Percentiles rank a stretch among this genome's conserved stretches.
phyloP scores from a whole-genome alignment of 64 coral and sea anemone genomes.

The Porites australiensis region DNA sequence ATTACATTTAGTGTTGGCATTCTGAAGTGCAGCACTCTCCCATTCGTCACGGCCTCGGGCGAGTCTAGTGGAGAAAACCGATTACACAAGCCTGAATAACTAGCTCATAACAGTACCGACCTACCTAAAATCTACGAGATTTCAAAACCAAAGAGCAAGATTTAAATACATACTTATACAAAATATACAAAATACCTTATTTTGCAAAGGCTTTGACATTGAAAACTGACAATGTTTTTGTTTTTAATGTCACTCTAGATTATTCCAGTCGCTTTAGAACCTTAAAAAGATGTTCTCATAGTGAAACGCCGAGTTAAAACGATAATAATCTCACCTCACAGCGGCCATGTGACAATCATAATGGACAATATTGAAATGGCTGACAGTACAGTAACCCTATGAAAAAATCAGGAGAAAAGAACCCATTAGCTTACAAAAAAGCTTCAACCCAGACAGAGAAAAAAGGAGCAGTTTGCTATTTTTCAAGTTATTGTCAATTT shows the following conservation, averaged over 20 bases:
- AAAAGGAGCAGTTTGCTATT: not conserved
- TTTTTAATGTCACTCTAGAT: no score
- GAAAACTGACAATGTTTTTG: no score
- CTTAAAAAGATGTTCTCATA: no score
- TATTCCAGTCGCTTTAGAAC: no score
- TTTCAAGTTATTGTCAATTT: no score
- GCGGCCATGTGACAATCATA: slow-evolving; percentile 99
- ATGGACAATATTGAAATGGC: slow-evolving; percentile 98
- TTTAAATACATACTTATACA: no score
- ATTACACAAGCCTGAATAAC: not conserved
- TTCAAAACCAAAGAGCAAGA: no score
- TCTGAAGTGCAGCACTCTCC: slow-evolving; percentile 97
- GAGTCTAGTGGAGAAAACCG: slow-evolving; percentile 47
- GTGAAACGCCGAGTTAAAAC: no score
- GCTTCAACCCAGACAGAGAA: not conserved
- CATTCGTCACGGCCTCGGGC: slow-evolving; percentile 97
- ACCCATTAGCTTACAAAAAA: not conserved
- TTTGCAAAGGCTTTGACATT: no score
- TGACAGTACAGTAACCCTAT: slow-evolving; percentile 93
- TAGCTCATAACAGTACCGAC: not conserved
- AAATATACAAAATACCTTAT: no score
- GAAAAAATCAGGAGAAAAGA: not conserved
- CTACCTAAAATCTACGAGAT: no score
- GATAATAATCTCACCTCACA: slow-evolving; percentile 74
- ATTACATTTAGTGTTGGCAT: slow-evolving; percentile 99